Conservation (phyloP, 1,140 invertebrate species). For the Panagrolaimus sp. region DNA sequence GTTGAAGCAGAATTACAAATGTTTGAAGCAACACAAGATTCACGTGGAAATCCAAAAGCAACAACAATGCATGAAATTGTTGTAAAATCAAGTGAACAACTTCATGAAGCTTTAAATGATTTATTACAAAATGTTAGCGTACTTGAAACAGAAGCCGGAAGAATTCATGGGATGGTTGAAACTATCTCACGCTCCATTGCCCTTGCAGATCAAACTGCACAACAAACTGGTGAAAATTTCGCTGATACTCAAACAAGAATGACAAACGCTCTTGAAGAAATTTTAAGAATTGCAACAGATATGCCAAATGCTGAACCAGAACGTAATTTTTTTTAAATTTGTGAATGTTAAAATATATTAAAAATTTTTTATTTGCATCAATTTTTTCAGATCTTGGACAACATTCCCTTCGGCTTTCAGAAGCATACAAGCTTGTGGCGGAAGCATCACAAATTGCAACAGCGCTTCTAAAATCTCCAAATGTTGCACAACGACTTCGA, state of each 20-base stretch:
- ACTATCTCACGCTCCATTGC: constrained; percentile 78
- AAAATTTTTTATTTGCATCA: too few relatives aligned
- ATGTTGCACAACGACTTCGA: constrained; percentile 59
- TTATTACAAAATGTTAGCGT: constrained; percentile 74
- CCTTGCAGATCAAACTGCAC: constrained; percentile 67
- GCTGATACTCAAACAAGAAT: constrained; percentile 95
- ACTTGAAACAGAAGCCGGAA: constrained; percentile 66
- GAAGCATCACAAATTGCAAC: constrained; percentile 81
- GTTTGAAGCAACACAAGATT: constrained; percentile 77
- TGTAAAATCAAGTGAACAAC: constrained; percentile 55
- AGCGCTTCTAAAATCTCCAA: constrained; percentile 65
- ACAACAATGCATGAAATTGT: constrained; percentile 45
- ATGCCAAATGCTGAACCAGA: constrained; percentile 65
- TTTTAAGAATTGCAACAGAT: constrained; percentile 82
- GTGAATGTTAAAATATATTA: too few relatives aligned
- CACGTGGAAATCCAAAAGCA: constrained; percentile 79
- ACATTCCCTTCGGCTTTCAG: constrained; percentile 67
- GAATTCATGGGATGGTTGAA: constrained; percentile 71
- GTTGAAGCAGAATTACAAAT: constrained; percentile 75
- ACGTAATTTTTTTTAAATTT: too few relatives aligned
- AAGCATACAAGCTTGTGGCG: constrained; percentile 78
- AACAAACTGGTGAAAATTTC: constrained; percentile 63
- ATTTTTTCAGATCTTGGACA: constrained; percentile 42
- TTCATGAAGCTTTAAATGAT: constrained; percentile 73
- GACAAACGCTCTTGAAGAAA: constrained; percentile 86